Evolutionary conservation across 2,888 invertebrate genomes (phyloP).

Genomic region (Drosophila antonietae): DNA sequence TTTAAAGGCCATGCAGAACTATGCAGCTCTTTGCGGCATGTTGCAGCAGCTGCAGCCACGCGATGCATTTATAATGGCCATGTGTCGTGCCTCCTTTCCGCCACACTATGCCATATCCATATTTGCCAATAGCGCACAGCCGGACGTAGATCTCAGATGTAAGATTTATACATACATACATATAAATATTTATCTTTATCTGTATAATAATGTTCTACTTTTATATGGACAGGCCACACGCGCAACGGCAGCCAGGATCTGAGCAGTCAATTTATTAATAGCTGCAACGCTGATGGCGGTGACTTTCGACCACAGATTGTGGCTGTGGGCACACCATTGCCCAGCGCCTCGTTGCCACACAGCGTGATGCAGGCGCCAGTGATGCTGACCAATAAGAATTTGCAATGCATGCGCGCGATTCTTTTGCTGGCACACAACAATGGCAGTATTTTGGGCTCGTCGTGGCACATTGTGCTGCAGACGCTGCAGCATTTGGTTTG

Average conservation of each 20-base stretch:
- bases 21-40: conserved; percentile 95
- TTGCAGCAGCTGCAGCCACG: conserved; percentile 91
- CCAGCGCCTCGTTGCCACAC: conserved; percentile 91
- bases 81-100: conserved; percentile 98
- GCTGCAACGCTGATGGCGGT: conserved; percentile 86
- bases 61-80: conserved; percentile 96
- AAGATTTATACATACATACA: conserved; percentile 10
- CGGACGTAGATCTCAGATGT: conserved; percentile 85
- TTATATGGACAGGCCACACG: conserved; percentile 83
- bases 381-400: conserved; percentile 98
- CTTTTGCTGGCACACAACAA: conserved; percentile 95
- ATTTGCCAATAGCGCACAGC: conserved; percentile 87
- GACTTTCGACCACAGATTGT: conserved; percentile 97
- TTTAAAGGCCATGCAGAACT: conserved; percentile 95
- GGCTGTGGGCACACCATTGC: conserved; percentile 97
- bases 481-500: conserved; percentile 96
- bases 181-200: neutral
- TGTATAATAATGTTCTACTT: conserved; percentile 2
- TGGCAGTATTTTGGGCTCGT: conserved; percentile 95
- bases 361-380: conserved; percentile 88
- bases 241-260: conserved; percentile 86
- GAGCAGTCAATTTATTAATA: conserved; percentile 85
- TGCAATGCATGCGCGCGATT: conserved; percentile 97
- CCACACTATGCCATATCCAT: conserved; percentile 97
- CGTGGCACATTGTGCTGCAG: conserved; percentile 98